A percentile compares a stretch with the other conserved stretches of the same genome.
Evolutionary conservation across 2,797 vertebrate genomes (phyloP).

Genomic region (Numenius phaeopus): DNA sequence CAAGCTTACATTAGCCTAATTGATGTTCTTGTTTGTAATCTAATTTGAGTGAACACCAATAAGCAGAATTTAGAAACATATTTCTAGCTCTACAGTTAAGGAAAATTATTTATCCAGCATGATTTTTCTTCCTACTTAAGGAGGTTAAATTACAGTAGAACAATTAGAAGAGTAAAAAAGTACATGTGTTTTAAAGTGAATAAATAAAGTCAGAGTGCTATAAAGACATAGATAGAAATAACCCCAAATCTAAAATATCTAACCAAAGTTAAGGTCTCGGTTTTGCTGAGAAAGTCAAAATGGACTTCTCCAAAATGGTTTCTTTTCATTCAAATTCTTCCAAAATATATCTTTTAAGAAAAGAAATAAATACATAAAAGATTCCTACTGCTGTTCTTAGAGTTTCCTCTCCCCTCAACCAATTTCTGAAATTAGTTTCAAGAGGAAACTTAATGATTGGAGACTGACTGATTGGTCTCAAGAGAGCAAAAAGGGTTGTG

Average conservation of each 20-base stretch:
- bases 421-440: slow-evolving; percentile 56
- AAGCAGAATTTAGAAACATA: neutral
- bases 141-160: neutral
- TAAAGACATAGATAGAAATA: neutral
- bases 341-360: neutral
- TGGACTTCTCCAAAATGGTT: neutral
- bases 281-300: neutral
- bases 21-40: neutral
- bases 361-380: neutral
- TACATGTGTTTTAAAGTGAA: neutral
- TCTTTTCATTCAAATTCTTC: neutral
- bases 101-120: neutral
- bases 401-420: neutral
- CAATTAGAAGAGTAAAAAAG: neutral
- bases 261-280: neutral
- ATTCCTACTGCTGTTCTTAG: neutral
- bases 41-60: neutral
- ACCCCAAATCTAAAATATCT: neutral
- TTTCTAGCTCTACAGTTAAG: neutral
- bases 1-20: neutral
- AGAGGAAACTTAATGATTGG: slow-evolving; percentile 14
- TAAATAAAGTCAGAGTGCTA: neutral
- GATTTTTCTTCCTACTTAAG: neutral
- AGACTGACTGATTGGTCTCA: neutral
- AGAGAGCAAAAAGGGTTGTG: neutral